Base-by-base conservation (phyloP, 30 jellyfish, hydroid and myxozoan species). In the Morbakka virulenta region DNA sequence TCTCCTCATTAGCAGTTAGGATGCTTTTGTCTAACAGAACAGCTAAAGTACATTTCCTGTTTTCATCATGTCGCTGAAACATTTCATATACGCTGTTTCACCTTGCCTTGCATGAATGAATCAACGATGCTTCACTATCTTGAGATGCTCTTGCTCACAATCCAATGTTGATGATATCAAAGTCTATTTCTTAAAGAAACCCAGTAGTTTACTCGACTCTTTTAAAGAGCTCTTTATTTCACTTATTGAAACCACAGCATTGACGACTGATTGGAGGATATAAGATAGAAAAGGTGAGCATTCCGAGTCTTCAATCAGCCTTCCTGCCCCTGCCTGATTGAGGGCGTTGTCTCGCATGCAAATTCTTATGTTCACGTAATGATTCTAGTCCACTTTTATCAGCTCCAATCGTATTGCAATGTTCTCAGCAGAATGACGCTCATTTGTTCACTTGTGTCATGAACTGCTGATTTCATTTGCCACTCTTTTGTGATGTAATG, bases 61-160 rank as follows among this genome's bases (percentile, higher is more conserved):
- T 82, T 33, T 52, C 75, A 29, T 53, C 73, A 70, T 52, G 79
- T 32, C 80, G 67, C 51, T 53, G 53, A 24, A 81, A 69, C 93
- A 81, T 81, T 32, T 35, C 72, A 51, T 30, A 81, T 21, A 68
- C 81, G 17, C 83, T 62, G 85, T 81, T 68, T 85, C 93, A 81
- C 23, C 84, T 68, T 50, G 93, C 70, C 72, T 61, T 35, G 63
- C 70, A 67, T 4, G 79, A 67, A 25, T 81, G 80, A 62, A 69
- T 34, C 79, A 81, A 41, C 74, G 74, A 52, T 79, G 76, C 49
- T 65, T 50, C 77, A 1, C 78, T 30, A 65, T 82, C 63, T 52
- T 52, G 65, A 4, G 28, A 13, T 28, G 48, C 32, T 13, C 63
- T 24, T 52, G 76, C 17, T 67, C 76, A 6, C 68, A 12, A 12